Conservation (phyloP, 2,797 vertebrate species). For the Heteromormyrus szaboi region DNA sequence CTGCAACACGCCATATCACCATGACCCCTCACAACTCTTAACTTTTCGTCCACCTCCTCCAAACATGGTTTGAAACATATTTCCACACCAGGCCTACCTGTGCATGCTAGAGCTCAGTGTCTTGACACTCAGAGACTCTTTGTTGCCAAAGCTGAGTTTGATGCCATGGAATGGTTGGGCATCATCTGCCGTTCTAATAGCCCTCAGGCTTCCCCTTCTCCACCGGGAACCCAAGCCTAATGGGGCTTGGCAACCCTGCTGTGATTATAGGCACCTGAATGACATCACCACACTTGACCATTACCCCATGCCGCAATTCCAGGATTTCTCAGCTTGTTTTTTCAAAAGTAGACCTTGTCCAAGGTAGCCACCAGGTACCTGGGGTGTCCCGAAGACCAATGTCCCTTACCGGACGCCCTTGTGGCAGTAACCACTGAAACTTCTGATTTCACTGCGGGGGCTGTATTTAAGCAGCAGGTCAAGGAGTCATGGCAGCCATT, state of each 20-base stretch:
- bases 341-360: background rate
- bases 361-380: slow-evolving; percentile 10
- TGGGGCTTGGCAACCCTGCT: background rate
- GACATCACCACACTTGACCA: background rate
- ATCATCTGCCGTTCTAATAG: background rate
- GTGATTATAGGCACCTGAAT: background rate
- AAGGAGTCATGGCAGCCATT: background rate
- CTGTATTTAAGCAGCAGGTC: background rate
- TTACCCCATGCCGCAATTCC: background rate
- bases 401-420: background rate
- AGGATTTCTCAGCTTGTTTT: background rate
- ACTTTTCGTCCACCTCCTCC: background rate
- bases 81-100: background rate
- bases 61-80: background rate
- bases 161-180: background rate
- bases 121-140: background rate
- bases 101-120: background rate
- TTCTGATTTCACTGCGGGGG: background rate
- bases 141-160: background rate
- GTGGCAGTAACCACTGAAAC: background rate
- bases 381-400: background rate
- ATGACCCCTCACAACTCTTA: background rate
- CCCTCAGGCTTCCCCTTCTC: background rate
- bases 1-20: no score
- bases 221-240: background rate